Conservation (phyloP, 2,113 vertebrate genomes). For the Tragulus kanchil region DNA sequence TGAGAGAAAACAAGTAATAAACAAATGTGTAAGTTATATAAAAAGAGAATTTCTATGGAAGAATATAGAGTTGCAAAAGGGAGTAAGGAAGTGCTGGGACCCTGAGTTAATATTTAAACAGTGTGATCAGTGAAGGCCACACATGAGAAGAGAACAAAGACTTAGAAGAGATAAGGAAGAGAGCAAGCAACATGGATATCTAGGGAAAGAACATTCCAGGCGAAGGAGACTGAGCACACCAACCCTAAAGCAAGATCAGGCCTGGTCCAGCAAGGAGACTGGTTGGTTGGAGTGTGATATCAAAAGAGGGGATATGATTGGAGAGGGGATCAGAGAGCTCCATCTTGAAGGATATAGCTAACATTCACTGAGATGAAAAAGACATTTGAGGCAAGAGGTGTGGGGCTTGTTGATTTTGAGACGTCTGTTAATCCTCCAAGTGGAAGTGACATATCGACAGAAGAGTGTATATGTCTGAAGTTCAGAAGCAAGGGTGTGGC, state of each 20-base stretch:
- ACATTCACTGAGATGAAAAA: not conserved
- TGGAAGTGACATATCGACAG: not conserved
- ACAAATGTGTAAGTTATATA: not conserved
- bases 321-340: not conserved
- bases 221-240: not conserved
- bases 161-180: not conserved
- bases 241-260: not conserved
- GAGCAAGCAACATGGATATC: fast-evolving
- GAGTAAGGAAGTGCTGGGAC: not conserved
- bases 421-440: not conserved
- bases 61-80: not conserved
- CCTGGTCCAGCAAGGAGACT: not conserved
- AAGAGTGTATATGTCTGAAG: not conserved
- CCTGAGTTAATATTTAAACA: not conserved
- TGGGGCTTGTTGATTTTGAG: not conserved
- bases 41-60: not conserved
- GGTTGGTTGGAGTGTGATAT: not conserved
- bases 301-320: too few relatives aligned
- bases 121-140: not conserved
- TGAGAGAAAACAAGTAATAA: not conserved
- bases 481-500: not conserved
- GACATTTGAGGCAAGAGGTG: not conserved
- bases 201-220: not conserved
- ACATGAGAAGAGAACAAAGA: not conserved
- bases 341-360: not conserved